Evolutionary conservation across 2,888 invertebrate species (phyloP).

Genomic region (Subacronicta megacephala): DNA sequence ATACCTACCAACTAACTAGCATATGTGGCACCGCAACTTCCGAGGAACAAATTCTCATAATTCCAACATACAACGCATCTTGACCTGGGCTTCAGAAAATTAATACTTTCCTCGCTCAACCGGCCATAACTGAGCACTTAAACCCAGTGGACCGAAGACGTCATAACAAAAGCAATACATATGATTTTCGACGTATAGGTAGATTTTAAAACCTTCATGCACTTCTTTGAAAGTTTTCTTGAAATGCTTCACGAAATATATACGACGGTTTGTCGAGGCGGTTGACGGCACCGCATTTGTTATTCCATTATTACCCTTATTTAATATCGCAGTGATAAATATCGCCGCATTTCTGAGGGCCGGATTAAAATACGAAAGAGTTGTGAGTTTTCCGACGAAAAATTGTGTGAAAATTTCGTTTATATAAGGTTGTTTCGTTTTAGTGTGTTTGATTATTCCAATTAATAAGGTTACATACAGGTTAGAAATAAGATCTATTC

Average conservation of each 20-base stretch:
- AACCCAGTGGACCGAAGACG: constrained; percentile 35
- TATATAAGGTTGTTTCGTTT: constrained; percentile 34
- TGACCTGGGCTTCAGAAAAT: constrained; percentile 42
- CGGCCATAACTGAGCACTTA: constrained; percentile 39
- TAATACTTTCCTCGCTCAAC: constrained; percentile 26
- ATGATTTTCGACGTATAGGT: constrained; percentile 14
- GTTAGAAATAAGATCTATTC: too few species aligned
- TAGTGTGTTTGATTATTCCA: too few species aligned
- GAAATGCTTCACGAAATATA: constrained; percentile 46
- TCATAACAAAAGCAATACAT: constrained; percentile 46
- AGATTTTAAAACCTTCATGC: constrained; percentile 20
- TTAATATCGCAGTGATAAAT: constrained; percentile 81
- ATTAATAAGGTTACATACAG: too few species aligned
- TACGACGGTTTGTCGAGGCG: constrained; percentile 66
- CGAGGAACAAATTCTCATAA: constrained; percentile 37
- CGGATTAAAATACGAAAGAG: constrained; percentile 77
- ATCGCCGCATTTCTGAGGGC: constrained; percentile 65
- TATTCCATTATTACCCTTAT: constrained; percentile 83
- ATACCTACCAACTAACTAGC: constrained; percentile 10
- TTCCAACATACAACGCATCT: constrained; percentile 35
- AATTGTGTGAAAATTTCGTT: constrained; percentile 59
- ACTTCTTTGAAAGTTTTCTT: constrained; percentile 43
- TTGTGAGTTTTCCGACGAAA: constrained; percentile 65
- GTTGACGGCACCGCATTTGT: constrained; percentile 75
- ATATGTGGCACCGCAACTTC: constrained; percentile 29